Evolutionary conservation across 2,113 vertebrate species (phyloP).

Genomic region (Phocoena sinus): DNA sequence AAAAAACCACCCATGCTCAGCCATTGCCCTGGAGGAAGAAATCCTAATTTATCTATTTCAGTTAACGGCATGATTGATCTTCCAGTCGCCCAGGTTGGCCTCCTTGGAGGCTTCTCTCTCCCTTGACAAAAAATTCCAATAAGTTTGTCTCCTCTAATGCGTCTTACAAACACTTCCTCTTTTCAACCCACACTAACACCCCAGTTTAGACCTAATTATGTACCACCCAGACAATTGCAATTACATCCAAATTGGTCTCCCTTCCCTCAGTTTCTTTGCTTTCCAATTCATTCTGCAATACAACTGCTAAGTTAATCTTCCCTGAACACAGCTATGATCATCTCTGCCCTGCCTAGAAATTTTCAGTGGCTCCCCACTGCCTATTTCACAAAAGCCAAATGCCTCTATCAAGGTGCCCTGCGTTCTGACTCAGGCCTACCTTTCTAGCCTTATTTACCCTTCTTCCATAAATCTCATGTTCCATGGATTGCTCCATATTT

Average conservation of each 20-base stretch:
- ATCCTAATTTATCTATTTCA: neutral
- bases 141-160: slow-evolving; percentile 30
- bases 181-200: neutral
- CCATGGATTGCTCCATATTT: neutral
- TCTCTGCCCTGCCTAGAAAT: neutral
- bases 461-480: neutral
- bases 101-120: neutral
- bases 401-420: neutral
- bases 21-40: neutral
- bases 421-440: neutral
- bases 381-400: neutral
- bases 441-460: neutral
- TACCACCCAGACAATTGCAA: slow-evolving; percentile 31
- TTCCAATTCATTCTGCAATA: neutral
- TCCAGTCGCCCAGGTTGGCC: neutral
- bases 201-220: slow-evolving; percentile 38
- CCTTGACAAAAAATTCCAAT: neutral
- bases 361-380: neutral
- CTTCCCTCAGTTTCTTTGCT: neutral
- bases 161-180: neutral
- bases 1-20: neutral
- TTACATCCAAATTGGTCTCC: slow-evolving; percentile 44
- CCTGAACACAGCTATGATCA: neutral
- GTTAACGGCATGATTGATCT: slow-evolving; percentile 46
- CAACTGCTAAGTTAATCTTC: neutral